phyloP scores from a whole-genome alignment of 2,113 vertebrate genomes.

The Crotalus horridus region DNA sequence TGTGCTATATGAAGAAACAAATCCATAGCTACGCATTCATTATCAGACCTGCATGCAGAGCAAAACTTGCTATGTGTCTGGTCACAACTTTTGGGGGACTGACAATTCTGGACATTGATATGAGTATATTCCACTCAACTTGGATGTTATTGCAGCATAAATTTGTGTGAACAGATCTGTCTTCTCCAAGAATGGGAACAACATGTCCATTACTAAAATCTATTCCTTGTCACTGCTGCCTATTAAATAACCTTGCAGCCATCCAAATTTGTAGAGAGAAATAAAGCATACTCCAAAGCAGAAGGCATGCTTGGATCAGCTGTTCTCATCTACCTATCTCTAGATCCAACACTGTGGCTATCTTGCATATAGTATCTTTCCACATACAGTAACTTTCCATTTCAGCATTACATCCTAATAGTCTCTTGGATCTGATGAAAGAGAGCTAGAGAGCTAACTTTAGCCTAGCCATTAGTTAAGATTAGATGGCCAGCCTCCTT shows the following conservation, averaged over 20 bases:
- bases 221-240: not conserved
- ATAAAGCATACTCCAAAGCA: not conserved
- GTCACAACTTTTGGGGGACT: not conserved
- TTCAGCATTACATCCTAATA: not conserved
- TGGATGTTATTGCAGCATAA: not conserved
- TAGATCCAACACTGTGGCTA: not conserved
- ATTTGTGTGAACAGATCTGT: not conserved
- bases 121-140: not conserved
- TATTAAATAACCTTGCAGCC: not conserved
- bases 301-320: not conserved
- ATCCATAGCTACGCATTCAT: not conserved
- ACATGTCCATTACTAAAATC: not conserved
- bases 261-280: not conserved
- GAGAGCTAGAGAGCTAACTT: not conserved
- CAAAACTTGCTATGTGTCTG: not conserved
- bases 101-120: not conserved
- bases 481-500: not conserved
- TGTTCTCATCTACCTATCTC: not conserved
- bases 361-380: not conserved
- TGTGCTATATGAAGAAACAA: not conserved
- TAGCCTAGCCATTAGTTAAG: not conserved
- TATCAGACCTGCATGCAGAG: not conserved
- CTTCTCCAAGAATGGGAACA: not conserved
- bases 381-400: not conserved
- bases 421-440: not conserved